These are phyloP conservation scores for Yponomeuta malinellus DNA, from an alignment of 2,888 invertebrate genomes.

Conservation along the genomic window DNA sequence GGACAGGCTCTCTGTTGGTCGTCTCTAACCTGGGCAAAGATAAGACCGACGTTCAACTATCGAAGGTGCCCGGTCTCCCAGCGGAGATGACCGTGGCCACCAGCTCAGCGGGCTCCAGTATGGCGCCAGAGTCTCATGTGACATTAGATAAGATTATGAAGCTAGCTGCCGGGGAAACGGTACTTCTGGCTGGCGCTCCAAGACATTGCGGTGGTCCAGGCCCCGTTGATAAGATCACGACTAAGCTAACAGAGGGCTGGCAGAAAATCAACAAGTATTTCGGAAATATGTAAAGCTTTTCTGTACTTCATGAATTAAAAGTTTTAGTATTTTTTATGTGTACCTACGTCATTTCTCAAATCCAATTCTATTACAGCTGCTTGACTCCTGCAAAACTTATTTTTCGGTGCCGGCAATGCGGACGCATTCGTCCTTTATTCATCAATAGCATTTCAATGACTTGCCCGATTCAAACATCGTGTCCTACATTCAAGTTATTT, in stretches of 20 bases:
- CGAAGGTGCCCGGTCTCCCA: constrained; percentile 54
- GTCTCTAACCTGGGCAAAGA: constrained; percentile 64
- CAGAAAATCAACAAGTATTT: constrained; percentile 69
- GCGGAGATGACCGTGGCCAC: constrained; percentile 54
- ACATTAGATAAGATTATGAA: constrained; percentile 44
- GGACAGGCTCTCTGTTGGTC: constrained; percentile 50
- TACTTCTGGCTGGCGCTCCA: constrained; percentile 53
- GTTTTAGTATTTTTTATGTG: neutral
- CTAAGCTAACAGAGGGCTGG: constrained; percentile 64
- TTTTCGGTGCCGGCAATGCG: neutral
- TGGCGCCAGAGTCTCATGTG: constrained; percentile 45
- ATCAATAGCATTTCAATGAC: neutral
- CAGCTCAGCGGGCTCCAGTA: constrained; percentile 49
- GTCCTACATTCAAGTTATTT: neutral
- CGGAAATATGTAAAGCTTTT: constrained; percentile 26
- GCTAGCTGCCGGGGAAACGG: constrained; percentile 49
- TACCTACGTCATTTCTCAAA: neutral
- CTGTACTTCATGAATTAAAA: neutral
- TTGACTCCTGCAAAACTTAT: neutral
- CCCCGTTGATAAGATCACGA: constrained; percentile 65
- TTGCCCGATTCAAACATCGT: neutral
- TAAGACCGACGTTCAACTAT: constrained; percentile 61
- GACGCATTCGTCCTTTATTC: neutral
- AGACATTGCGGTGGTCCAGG: constrained; percentile 66
- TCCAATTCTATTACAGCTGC: neutral